Evolutionary conservation across 2,888 invertebrate species (phyloP).

Genomic region (Dolichomitus sp.): DNA sequence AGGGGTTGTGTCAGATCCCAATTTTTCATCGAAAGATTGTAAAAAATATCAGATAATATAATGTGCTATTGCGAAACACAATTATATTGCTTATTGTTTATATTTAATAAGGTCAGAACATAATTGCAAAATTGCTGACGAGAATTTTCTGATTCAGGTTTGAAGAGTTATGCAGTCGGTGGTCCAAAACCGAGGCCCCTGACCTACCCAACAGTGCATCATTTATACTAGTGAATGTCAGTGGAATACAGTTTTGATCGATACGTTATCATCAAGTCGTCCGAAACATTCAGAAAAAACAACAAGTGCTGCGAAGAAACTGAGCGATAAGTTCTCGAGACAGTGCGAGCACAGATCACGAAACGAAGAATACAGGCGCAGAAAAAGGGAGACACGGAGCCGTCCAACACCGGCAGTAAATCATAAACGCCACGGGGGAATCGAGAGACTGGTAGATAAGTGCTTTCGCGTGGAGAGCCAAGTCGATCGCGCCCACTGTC

Average conservation of each 20-base stretch:
- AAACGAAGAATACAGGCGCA: slow-evolving; percentile 52
- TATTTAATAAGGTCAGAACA: not conserved
- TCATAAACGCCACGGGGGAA: slow-evolving; percentile 76
- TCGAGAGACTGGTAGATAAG: slow-evolving; percentile 72
- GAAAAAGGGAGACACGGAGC: slow-evolving; percentile 58
- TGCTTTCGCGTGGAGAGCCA: slow-evolving; percentile 64
- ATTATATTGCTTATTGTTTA: not conserved
- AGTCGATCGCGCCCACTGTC: slow-evolving; percentile 60
- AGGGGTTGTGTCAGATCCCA: not conserved
- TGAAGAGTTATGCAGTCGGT: slow-evolving; percentile 41
- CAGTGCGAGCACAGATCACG: slow-evolving; percentile 54
- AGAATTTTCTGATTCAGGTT: slow-evolving; percentile 45
- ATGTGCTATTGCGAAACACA: not conserved
- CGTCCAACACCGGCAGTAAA: slow-evolving; percentile 71
- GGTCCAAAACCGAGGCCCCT: slow-evolving; percentile 29
- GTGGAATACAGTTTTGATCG: slow-evolving; percentile 31
- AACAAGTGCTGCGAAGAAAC: slow-evolving; percentile 23
- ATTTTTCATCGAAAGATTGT: not conserved
- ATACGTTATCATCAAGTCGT: not conserved
- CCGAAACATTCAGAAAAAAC: slow-evolving; percentile 8
- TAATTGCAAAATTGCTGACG: slow-evolving; percentile 2
- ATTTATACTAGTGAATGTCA: slow-evolving; percentile 1
- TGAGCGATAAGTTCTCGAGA: slow-evolving; percentile 53
- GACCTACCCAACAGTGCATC: slow-evolving; percentile 31
- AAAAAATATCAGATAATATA: not conserved